Evolutionary conservation across 1,140 invertebrate species (phyloP), one percentile per base, ranked within the genome.

Genomic region (Brachionus plicatilis): DNA sequence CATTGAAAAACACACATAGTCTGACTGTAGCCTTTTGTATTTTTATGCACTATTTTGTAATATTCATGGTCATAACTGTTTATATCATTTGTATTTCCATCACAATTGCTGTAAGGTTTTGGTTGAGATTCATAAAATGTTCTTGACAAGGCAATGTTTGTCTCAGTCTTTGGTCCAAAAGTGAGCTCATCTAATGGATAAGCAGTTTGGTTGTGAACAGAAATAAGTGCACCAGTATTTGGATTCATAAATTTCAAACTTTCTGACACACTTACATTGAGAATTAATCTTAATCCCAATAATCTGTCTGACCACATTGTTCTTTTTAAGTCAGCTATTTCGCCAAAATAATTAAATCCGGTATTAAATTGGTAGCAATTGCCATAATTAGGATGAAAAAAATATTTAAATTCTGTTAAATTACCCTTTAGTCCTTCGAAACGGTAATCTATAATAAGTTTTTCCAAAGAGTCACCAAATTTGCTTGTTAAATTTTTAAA

Each of bases 71-170:
- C 37, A 17, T 41, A 72, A 9, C 29, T 41, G 11, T 72, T 43
- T 1, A 20, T 14, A 8, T 79, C 45, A 79, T 50, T 3, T 50
- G 76, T 56, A 53, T 65, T 79, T 56, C 6, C 47, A 29, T 79
- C 76, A 79, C 76, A 79, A 9, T 65, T 79, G 45, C 76, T 79
- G 14, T 79, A 79, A 12, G 76, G 76, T 37, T 79, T 79, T 14
- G 47, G 76, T 29, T 50, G 20, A 33, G 45, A 47, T 50, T 79
- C 2, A 11, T 14, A 50, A 20, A 37, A 79, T 29, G 47, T 53
- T 53, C 76, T 27, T 33, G 41, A 50, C 6, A 79, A 2, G 3
- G 43, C 76, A 8, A 79, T 37, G 17, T 50, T 33, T 6, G 45
- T 65, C 27, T 53, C 45, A 2, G 41, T 11, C 17, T 41, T 41